Percentiles rank a stretch among this genome's conserved stretches.
These are phyloP conservation scores for Brevipalpus yothersi DNA, from an alignment of 1,140 invertebrate species.

Conservation along the genomic window DNA sequence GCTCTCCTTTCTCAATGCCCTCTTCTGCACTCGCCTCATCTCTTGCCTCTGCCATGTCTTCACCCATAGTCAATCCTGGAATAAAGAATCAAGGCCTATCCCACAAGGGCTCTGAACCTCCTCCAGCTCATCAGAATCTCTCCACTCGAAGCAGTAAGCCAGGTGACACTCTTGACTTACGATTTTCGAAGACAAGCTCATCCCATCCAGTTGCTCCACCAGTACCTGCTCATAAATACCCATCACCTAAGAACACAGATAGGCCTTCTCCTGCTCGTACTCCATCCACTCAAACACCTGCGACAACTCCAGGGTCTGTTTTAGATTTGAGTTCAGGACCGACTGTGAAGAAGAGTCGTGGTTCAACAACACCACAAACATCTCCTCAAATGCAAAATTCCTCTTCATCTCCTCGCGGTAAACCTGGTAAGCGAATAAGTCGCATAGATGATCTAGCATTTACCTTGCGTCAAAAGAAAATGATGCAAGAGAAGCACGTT, in stretches of 20 bases:
- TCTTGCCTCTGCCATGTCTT: not conserved
- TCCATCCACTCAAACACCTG: not conserved
- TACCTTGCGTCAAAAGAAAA: slow-evolving; percentile 15
- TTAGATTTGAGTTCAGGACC: slow-evolving; percentile 12
- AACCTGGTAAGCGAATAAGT: slow-evolving; percentile 7
- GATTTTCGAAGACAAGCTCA: slow-evolving; percentile 9
- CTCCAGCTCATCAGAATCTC: slow-evolving; percentile 14
- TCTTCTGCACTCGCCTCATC: not conserved
- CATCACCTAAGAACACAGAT: slow-evolving; percentile 3
- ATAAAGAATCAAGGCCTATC: too few species aligned
- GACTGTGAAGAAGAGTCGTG: not conserved
- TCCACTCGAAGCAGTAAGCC: slow-evolving; percentile 6
- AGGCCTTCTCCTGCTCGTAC: not conserved
- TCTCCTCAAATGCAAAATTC: not conserved
- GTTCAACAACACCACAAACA: not conserved
- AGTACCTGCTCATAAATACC: slow-evolving; percentile 3
- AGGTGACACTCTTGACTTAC: slow-evolving; percentile 11
- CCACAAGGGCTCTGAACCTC: slow-evolving; percentile 6
- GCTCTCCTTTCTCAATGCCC: not conserved
- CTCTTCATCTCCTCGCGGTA: not conserved
- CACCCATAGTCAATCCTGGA: not conserved
- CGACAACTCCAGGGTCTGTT: slow-evolving; percentile 9
- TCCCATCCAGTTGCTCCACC: slow-evolving; percentile 6
- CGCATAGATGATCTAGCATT: slow-evolving; percentile 16
- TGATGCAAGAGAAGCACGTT: slow-evolving; percentile 8